Percentiles rank a stretch among this genome's conserved stretches.
These are phyloP conservation scores for Lycophotia porphyrea DNA, from an alignment of 2,888 invertebrate genomes.

Conservation along the genomic window DNA sequence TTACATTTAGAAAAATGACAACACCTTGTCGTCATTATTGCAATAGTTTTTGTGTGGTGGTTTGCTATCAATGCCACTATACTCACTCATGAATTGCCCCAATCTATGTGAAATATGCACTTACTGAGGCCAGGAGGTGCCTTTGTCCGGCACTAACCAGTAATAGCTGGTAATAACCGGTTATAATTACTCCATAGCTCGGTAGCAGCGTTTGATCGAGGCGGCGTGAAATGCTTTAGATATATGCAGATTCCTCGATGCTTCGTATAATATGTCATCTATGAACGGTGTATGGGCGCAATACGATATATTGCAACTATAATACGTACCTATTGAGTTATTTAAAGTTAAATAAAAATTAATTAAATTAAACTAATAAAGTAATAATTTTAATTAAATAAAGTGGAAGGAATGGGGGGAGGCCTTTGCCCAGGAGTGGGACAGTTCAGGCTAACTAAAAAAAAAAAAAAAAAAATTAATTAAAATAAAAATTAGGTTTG, in stretches of 20 bases:
- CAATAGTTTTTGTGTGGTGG: too few species aligned
- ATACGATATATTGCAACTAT: neutral
- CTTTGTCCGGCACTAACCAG: conserved; percentile 72
- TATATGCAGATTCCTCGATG: conserved; percentile 26
- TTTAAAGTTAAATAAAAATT: too few species aligned
- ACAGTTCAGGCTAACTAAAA: too few species aligned
- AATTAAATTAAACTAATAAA: too few species aligned
- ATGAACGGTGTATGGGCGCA: neutral
- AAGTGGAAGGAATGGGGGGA: too few species aligned
- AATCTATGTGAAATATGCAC: conserved; percentile 62
- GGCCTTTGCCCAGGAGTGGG: too few species aligned
- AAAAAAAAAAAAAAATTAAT: too few species aligned
- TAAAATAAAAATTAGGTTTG: too few species aligned
- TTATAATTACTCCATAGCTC: conserved; percentile 76
- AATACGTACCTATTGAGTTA: too few species aligned
- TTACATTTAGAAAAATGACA: too few species aligned
- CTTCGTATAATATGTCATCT: neutral
- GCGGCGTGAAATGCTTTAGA: conserved; percentile 65
- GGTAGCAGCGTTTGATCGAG: conserved; percentile 68
- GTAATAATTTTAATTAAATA: too few species aligned
- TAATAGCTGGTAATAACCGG: conserved; percentile 77
- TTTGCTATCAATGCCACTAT: neutral
- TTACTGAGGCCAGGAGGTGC: conserved; percentile 64
- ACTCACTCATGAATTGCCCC: conserved; percentile 14
- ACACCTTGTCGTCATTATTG: too few species aligned